Evolutionary conservation across 2,888 invertebrate genomes (phyloP), one percentile per base, ranked within the genome.

Genomic region (Dendrolimus pini): DNA sequence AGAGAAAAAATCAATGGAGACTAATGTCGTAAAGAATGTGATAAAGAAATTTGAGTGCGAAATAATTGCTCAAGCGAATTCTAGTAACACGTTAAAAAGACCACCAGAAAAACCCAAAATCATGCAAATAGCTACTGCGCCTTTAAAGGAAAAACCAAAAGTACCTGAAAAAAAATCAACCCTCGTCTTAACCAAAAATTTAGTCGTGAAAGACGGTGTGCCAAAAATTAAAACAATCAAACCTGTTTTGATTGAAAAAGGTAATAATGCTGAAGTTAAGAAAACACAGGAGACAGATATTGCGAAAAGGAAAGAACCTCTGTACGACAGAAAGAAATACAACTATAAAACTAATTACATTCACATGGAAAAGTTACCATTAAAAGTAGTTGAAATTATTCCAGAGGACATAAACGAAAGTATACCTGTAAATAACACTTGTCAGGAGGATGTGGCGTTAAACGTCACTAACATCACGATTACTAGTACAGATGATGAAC

Each of bases 81-180:
- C 67, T 12, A 72, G 61, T 60, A 77, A 72, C 61, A 79, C 83
- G 60, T 67, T 86, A 65, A 91, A 89, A 65, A 88, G 75, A 74
- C 82, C 87, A 67, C 80, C 85, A 60, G 89, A 78, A 61, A 77
- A 73, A 71, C 65, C 63, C 52, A 78, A 77, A 73, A 47, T 47
- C 3, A 30, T 30, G 30, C 30, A 30, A 30, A 30, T 30, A 30
- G 80, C 69, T 77, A 75, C 74, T 74, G 70, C 69, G 54, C 71
- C 72, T 56, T 52, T 73, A 59, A 89, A 82, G 81, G 88, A 89
- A 75, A 93, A 93, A 85, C 92, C 93, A 54, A 92, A 91, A 87
- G 88, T 93, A 83, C 92, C 92, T 82, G 92, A 92, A 81, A 93
- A 93, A 72, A 92, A 91, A 79, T 86, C 91, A 65, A 84, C 89